Base-by-base conservation (phyloP, 2,797 vertebrate genomes). In the Champsocephalus gunnari region DNA sequence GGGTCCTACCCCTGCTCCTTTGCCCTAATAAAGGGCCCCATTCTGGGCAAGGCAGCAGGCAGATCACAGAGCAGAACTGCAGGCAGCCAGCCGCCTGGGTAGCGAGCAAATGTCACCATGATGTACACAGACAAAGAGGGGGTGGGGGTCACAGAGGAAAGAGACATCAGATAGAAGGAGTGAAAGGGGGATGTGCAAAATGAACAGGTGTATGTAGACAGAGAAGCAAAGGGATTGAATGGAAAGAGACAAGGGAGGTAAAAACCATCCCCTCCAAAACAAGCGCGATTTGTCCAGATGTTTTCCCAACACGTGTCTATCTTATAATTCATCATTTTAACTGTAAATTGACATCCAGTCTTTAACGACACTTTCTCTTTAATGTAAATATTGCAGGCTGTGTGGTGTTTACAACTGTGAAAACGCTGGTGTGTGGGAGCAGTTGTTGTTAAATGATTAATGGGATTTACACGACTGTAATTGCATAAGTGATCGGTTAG, bases 21-120 rank as follows among this genome's bases (percentile, higher is more conserved):
- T 73, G 68, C 79, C 68, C 77, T 91, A 92, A 91, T 90, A 87
- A 93, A 89, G 79, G 84, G 74, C 87, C 83, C 87, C 93, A 84
- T 84, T 75, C 82, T 82, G 81, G 4, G 88, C 11, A 58, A 84
- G 84, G 88, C 86, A 90, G 88, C 85, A 88, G 87, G 77, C 75
- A 82, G 88, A 94, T 94, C 93, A 93, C 88, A 94, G 87, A 89
- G 84, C 79, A 69, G 75, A 90, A 51, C 93, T 78, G 83, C 92
- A 92, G 92, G 92, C 79, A 82, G 91, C 81, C 85, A 72, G 86
- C 78, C 80, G 78, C 92, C 92, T 75, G 90, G 88, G 89, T 72
- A 69, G 91, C 32, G 73, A 89, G 90, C 91, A 94, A 94, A 94
- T 93, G 92, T 92, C 92, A 93, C 81, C 79, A 66, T 70, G 58